Conservation (phyloP, 1,140 invertebrate species). For the Vanessa tameamea region DNA sequence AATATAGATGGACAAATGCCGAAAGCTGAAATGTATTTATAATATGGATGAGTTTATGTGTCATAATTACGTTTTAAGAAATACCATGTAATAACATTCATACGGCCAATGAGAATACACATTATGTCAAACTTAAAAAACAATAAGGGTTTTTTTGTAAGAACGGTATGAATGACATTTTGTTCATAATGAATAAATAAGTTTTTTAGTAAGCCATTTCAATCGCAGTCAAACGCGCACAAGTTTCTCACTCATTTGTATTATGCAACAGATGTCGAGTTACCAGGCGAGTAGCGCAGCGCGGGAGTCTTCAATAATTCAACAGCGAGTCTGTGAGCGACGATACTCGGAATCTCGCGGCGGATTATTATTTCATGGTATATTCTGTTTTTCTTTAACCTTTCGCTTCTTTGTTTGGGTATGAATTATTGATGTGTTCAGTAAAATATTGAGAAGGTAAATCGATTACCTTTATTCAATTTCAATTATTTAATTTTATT, state of each 20-base stretch:
- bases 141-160: no score
- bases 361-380: constrained; percentile 24
- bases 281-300: constrained; percentile 47
- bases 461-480: background rate
- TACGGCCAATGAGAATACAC: no score
- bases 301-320: constrained; percentile 56
- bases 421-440: constrained; percentile 12
- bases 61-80: background rate
- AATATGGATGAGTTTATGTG: no score
- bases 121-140: no score
- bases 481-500: no score
- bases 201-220: background rate
- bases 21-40: no score
- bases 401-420: constrained; percentile 6
- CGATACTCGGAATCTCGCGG: background rate
- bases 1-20: no score
- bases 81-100: no score
- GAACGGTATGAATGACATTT: no score
- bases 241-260: constrained; percentile 32
- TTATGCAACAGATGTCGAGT: constrained; percentile 51
- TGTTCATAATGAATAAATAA: no score
- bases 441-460: background rate
- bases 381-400: constrained; percentile 21
- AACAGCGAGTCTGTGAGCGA: constrained; percentile 21
- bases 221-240: background rate